These are phyloP conservation scores for Microcaecilia unicolor DNA, from an alignment of 2,797 vertebrate genomes.

Conservation along the genomic window DNA sequence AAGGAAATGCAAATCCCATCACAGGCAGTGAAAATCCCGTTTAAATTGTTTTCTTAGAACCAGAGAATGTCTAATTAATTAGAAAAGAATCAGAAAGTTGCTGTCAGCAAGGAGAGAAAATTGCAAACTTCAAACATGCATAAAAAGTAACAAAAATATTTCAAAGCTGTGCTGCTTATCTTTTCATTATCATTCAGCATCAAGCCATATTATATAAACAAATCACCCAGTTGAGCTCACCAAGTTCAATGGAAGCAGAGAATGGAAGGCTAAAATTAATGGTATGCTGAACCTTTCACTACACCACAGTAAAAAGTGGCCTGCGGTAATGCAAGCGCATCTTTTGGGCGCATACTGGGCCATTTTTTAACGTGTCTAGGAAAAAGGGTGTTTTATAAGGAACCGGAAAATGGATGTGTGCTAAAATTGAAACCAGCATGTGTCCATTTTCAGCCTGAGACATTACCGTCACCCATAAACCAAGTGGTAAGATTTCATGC, in stretches of 20 bases:
- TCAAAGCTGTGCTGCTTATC: slow-evolving; percentile 7
- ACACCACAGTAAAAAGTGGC: no score
- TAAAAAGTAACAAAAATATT: slow-evolving; percentile 7
- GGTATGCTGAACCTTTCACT: slow-evolving; percentile 9
- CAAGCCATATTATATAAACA: slow-evolving; percentile 16
- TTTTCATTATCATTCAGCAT: slow-evolving; percentile 18
- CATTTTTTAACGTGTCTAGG: no score
- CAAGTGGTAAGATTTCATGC: no score
- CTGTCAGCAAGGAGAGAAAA: slow-evolving; percentile 1
- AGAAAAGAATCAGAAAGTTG: slow-evolving; percentile 6
- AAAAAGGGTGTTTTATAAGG: no score
- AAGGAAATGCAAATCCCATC: slow-evolving; percentile 2
- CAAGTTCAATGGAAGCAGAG: slow-evolving; percentile 14
- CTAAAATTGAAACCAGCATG: no score
- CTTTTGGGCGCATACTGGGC: no score
- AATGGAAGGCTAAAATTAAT: slow-evolving; percentile 14
- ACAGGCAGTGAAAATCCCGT: neutral
- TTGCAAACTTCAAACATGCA: neutral
- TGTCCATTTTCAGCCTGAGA: no score
- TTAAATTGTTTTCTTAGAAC: slow-evolving; percentile 6
- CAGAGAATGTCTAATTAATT: slow-evolving; percentile 12
- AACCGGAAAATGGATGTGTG: no score
- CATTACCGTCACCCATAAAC: no score
- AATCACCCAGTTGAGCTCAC: slow-evolving; percentile 14
- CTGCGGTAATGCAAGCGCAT: no score